Evolutionary conservation across 2,113 vertebrate species (phyloP), one percentile per base, ranked within the genome.

Genomic region (Mormyrus iriodes): DNA sequence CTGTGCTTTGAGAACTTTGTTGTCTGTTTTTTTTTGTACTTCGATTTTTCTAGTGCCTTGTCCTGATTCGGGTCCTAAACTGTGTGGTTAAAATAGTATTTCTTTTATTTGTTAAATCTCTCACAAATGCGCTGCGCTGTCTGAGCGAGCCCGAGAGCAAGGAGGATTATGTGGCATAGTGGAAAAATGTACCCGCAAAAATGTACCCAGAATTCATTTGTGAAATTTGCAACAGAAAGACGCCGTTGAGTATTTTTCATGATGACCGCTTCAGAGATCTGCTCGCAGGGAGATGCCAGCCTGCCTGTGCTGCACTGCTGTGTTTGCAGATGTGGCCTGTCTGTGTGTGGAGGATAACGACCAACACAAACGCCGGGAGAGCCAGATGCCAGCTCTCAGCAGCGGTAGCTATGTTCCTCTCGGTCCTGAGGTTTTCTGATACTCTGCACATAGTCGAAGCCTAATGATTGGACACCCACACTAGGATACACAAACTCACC

Each of bases 321-420:
- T 55, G 73, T 35, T 55, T 88, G 24, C 73, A 82, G 31, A 89
- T 17, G 49, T 39, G 15, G 51, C 7, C 52, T 24, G 4, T 31
- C 13, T 48, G 86, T 4, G 44, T 4, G 82, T 17, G 53, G 39
- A 87, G 69, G n/a, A 88, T 4, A 51, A 46, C 35, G 55, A 52
- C 44, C 24, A 91, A 92, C 91, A 91, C 93, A 61, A 83, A 90
- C 88, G 83, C 79, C 15, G 42, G 15, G 83, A 58, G 83, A 90
- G 46, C 53, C 13, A 27, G 39, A 46, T 88, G 44, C 24, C 42
- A 73, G 8, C 82, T 83, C 27, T 35, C 52, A 31, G 53, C 48
- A 58, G 3, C 19, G 46, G 87, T 44, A 76, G 49, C 24, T 65
- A 31, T n/a, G 12, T 89, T 51, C 35, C 6, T 76, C 19, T 6